Evolutionary conservation across 2,113 vertebrate species (phyloP), one percentile per base, ranked within the genome.

Genomic region (Sebastes fasciatus): DNA sequence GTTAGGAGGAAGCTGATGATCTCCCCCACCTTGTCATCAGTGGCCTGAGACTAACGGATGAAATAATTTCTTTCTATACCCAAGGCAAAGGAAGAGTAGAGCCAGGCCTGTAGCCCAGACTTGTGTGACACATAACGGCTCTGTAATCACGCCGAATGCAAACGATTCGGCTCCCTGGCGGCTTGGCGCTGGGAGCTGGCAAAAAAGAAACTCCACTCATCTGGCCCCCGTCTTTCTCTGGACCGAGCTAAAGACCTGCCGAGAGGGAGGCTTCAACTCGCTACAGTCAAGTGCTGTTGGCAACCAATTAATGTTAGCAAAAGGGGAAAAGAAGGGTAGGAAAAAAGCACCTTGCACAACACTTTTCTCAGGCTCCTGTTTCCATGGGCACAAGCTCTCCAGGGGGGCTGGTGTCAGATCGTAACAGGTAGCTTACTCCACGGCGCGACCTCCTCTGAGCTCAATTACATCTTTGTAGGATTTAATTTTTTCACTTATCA

Each of bases 221-320:
- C 88, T 93, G 90, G 89, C 80, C 49, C 63, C 78, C 17, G 60
- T 52, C 90, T 72, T 82, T 82, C 74, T 70, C 77, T 84, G 73
- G 89, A 82, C 82, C 46, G 73, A 89, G 81, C 84, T 69, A 79
- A 87, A 90, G 86, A 89, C 85, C 86, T 84, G 62, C 80, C 51
- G 82, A 92, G 82, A 74, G 64, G 67, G 86, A 85, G 86, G 87
- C 79, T 87, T 91, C 90, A 93, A 88, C 85, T 91, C 46, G 87
- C 89, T 86, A 86, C 92, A 94, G 93, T 94, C 94, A 94, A 93
- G 93, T 91, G 89, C 89, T 88, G 81, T 89, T 94, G 92, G 94
- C 92, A 94, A 75, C 89, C 87, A 91, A 90, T 93, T 93, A 94
- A 80, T 87, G 78, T 70, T 65, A 68, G 70, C 79, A 85, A 92